These are phyloP conservation scores for Naso thynnoides DNA, from an alignment of 2,797 vertebrate genomes.

Conservation along the genomic window DNA sequence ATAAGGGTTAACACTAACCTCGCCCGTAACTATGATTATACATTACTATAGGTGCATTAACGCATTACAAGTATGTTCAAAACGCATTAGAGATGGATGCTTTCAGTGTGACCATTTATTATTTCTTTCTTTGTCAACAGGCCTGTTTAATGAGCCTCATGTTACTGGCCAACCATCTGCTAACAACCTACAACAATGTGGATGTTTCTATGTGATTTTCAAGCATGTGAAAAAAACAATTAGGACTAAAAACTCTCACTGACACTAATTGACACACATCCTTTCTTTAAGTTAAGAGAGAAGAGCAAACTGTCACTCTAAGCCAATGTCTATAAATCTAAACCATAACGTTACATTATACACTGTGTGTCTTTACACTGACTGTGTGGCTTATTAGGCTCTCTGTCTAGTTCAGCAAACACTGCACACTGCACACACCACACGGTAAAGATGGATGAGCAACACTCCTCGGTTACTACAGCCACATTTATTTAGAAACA, in stretches of 20 bases:
- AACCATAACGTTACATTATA: slow-evolving; percentile 23
- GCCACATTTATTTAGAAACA: slow-evolving; percentile 94
- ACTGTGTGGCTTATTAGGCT: slow-evolving; percentile 72
- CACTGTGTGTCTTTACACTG: slow-evolving; percentile 50
- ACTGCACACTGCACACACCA: slow-evolving; percentile 61
- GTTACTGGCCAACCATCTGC: slow-evolving; percentile 50
- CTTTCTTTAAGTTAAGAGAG: slow-evolving; percentile 22
- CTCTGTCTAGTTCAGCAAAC: slow-evolving; percentile 74
- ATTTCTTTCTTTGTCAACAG: no score
- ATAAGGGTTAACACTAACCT: no score
- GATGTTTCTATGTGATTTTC: slow-evolving; percentile 15
- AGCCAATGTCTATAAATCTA: slow-evolving; percentile 24
- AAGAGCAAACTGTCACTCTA: slow-evolving; percentile 13
- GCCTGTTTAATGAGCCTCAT: slow-evolving; percentile 44
- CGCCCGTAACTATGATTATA: no score
- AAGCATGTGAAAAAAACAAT: neutral
- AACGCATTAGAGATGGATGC: no score
- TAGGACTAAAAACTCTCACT: neutral
- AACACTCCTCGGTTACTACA: slow-evolving; percentile 87
- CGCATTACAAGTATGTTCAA: no score
- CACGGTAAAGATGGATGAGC: slow-evolving; percentile 89
- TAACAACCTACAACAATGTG: slow-evolving; percentile 52
- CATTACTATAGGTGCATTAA: no score
- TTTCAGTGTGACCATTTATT: no score
- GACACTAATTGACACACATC: slow-evolving; percentile 5